These are phyloP conservation scores for Rhinichthys osculus DNA, from an alignment of 2,797 vertebrate genomes.

Conservation along the genomic window DNA sequence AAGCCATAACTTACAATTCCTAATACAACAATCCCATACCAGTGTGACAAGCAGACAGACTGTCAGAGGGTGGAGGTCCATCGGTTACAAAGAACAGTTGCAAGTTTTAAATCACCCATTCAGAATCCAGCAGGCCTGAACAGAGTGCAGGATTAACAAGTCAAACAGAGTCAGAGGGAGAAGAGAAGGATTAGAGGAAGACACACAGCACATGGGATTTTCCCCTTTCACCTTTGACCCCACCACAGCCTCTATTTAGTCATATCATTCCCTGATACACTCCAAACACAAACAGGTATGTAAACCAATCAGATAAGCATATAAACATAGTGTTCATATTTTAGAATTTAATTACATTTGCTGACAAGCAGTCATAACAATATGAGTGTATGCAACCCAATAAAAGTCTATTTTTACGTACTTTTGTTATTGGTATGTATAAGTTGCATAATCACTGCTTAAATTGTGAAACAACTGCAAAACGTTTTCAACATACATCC, in stretches of 20 bases:
- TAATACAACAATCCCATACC: not conserved
- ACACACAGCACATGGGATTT: constrained; percentile 1
- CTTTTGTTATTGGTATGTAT: no score
- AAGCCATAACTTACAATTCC: not conserved
- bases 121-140: constrained; percentile 55
- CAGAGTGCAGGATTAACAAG: constrained; percentile 60
- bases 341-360: no score
- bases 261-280: not conserved
- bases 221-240: constrained; percentile 27
- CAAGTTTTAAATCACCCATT: constrained; percentile 30
- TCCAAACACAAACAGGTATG: not conserved
- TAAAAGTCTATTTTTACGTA: no score
- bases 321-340: no score
- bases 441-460: no score
- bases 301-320: not conserved
- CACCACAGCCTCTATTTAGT: not conserved
- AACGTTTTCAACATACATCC: no score
- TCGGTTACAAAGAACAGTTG: constrained; percentile 46
- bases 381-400: no score
- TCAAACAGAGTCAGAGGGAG: constrained; percentile 53
- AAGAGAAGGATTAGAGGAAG: constrained; percentile 53
- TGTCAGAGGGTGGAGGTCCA: constrained; percentile 49
- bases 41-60: constrained; percentile 11
- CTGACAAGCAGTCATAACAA: no score
- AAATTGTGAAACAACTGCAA: no score